phyloP scores from a whole-genome alignment of 2,797 vertebrate genomes.

The Eupleurogrammus muticus region DNA sequence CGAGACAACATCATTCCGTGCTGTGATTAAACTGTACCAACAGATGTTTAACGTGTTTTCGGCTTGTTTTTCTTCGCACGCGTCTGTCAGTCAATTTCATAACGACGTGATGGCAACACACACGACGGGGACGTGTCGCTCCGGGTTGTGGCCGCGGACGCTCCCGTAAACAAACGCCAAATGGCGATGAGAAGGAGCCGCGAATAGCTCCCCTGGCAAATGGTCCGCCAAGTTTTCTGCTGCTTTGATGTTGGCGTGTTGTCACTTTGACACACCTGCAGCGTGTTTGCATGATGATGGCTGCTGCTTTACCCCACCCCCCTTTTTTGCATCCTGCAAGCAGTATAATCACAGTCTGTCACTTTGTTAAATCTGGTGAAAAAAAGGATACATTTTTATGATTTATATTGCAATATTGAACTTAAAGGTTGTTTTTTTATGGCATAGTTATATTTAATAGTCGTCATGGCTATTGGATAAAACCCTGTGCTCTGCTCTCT shows the following conservation, averaged over 20 bases:
- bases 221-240: slow-evolving; percentile 57
- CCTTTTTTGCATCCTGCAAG: slow-evolving; percentile 25
- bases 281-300: slow-evolving; percentile 56
- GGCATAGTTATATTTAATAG: slow-evolving; percentile 13
- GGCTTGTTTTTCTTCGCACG: not conserved
- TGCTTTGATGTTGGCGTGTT: slow-evolving; percentile 65
- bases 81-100: slow-evolving; percentile 60
- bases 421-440: slow-evolving; percentile 10
- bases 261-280: slow-evolving; percentile 78
- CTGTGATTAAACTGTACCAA: not conserved
- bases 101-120: slow-evolving; percentile 31
- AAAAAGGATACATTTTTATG: slow-evolving; percentile 13
- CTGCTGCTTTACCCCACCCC: slow-evolving; percentile 65
- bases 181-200: slow-evolving; percentile 41
- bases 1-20: not conserved
- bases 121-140: not conserved
- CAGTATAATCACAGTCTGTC: not conserved
- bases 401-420: slow-evolving; percentile 4
- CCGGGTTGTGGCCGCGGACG: slow-evolving; percentile 4
- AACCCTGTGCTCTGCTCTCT: slow-evolving; percentile 17
- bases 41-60: slow-evolving; percentile 25
- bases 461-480: not conserved
- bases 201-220: slow-evolving; percentile 41
- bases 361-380: not conserved
- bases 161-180: slow-evolving; percentile 24